These are phyloP conservation scores for Caenorhabditis wallacei DNA, from an alignment of 2,888 invertebrate species.

Conservation along the genomic window DNA sequence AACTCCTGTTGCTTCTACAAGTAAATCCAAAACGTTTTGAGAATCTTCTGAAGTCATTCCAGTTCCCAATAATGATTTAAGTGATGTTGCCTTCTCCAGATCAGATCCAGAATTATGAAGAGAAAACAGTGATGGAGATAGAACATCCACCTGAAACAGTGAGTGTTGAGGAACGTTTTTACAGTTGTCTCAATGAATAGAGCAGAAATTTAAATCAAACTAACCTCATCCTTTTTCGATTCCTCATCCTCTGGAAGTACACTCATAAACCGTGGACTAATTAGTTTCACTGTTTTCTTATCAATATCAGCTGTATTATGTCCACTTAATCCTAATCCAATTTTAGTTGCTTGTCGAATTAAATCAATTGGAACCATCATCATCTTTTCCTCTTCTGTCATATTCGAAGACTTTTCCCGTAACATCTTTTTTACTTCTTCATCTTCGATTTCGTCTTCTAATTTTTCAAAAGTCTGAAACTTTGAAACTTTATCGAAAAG, in stretches of 20 bases:
- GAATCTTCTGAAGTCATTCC: constrained; percentile 37
- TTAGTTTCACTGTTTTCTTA: constrained; percentile 47
- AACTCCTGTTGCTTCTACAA: constrained; percentile 61
- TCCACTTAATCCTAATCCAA: constrained; percentile 65
- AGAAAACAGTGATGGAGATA: constrained; percentile 60
- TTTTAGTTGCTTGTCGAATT: constrained; percentile 65
- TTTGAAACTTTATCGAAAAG: neutral
- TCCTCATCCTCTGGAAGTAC: constrained; percentile 60
- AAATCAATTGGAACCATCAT: constrained; percentile 56
- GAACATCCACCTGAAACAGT: constrained; percentile 50
- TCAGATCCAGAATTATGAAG: constrained; percentile 47
- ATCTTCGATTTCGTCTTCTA: constrained; percentile 60
- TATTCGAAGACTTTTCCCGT: constrained; percentile 43
- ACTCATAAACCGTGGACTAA: constrained; percentile 65
- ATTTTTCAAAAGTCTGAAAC: constrained; percentile 19
- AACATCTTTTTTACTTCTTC: constrained; percentile 58
- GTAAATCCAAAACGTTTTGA: constrained; percentile 53
- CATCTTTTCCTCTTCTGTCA: constrained; percentile 61
- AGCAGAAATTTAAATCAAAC: neutral
- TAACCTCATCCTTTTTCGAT: constrained; percentile 13
- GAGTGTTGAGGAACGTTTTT: no score
- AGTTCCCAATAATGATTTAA: constrained; percentile 36
- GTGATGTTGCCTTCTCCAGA: constrained; percentile 49
- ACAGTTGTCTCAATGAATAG: neutral
- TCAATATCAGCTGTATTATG: constrained; percentile 58